Evolutionary conservation across 2,113 vertebrate genomes (phyloP), one percentile per base, ranked within the genome.

Genomic region (Greenwoodochromis staneri): DNA sequence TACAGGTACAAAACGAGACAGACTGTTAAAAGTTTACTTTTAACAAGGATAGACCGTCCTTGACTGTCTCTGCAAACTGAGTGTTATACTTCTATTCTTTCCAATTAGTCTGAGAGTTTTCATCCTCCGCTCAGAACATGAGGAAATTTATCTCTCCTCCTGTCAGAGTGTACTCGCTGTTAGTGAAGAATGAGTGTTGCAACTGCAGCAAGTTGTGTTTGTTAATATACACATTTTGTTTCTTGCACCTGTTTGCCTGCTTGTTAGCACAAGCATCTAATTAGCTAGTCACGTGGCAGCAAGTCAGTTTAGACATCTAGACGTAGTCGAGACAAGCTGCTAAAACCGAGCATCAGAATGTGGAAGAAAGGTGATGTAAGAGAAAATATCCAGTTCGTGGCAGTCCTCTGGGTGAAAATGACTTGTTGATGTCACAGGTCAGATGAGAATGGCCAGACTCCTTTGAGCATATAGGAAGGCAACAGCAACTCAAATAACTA

Each of bases 11-110:
- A 78, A 78, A 49, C 2, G 7, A 78, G 45, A 76, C 42, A 31
- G 45, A 78, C 45, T 78, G 73, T 78, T 51, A 78, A 78, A 76
- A 51, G 27, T 78, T 78, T 31, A 34, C 27, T 78, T 78, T 78
- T 34, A 51, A 34, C 45, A 34, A 78, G 73, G 45, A 13, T 34
- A n/a, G 45, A 29, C 45, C 2, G 7, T 51, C 45, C 45, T 78
- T 51, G 45, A n/a, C 45, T 73, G 40, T 78, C 42, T 78, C 42
- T 19, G 71, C 42, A 78, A 49, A 78, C 42, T 34, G 45, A 78
- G 7, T 34, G 3, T 34, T 51, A n/a, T 78, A 51, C 10, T 34
- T 78, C 16, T 47, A 17, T 78, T 31, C 73, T 78, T 78, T 78
- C 73, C 45, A 78, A 78, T 78, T 78, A 78, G 45, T 51, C 42